phyloP scores from a whole-genome alignment of 2,113 vertebrate genomes.

The Aviceda subcristata region DNA sequence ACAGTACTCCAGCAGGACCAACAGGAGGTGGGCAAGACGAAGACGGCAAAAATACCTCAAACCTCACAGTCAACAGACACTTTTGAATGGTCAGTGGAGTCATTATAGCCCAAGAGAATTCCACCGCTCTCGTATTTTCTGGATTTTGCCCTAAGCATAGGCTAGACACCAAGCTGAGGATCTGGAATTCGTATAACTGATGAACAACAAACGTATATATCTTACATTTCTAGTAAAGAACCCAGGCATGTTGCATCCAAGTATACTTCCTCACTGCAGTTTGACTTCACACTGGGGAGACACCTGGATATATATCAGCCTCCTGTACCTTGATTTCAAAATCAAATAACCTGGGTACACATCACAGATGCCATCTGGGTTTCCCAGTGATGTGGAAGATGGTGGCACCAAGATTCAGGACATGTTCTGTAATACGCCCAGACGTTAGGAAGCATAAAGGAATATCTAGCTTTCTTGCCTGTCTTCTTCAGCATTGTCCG shows the following conservation, averaged over 20 bases:
- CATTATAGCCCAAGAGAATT: not conserved
- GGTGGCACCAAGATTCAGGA: not conserved
- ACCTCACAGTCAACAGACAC: not conserved
- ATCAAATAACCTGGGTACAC: not conserved
- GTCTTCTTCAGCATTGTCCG: not conserved
- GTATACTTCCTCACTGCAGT: not conserved
- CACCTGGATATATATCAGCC: not conserved
- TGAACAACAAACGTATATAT: not conserved
- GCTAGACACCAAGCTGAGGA: not conserved
- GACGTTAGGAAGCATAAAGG: not conserved
- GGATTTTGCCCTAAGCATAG: not conserved
- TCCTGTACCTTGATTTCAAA: not conserved
- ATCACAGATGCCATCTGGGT: not conserved
- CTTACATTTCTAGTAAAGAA: not conserved
- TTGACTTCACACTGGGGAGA: not conserved
- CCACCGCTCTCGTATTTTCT: not conserved
- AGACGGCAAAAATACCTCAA: not conserved
- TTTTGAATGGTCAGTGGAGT: not conserved
- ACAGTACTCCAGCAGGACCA: not conserved
- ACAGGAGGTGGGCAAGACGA: not conserved
- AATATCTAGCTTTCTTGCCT: not conserved
- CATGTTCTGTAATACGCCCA: not conserved
- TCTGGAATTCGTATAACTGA: not conserved
- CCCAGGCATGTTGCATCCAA: not conserved
- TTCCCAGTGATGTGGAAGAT: not conserved